Conservation (phyloP, 1,140 invertebrate species). For the Notospermus geniculatus region DNA sequence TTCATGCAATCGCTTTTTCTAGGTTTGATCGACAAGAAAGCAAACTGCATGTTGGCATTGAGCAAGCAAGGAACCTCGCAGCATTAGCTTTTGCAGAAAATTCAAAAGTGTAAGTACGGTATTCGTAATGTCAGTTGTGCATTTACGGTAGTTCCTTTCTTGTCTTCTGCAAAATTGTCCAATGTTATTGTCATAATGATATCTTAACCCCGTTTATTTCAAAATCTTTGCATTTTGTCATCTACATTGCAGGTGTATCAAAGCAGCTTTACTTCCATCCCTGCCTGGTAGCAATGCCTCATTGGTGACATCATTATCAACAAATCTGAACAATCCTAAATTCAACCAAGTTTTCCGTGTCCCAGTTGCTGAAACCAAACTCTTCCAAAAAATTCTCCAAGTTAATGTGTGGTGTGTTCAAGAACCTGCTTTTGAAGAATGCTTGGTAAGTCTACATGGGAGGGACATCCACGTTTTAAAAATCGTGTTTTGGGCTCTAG, state of each 20-base stretch:
- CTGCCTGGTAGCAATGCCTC: slow-evolving; percentile 58
- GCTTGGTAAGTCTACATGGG: slow-evolving; percentile 51
- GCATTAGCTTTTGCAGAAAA: slow-evolving; percentile 74
- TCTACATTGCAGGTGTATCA: slow-evolving; percentile 70
- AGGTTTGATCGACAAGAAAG: slow-evolving; percentile 81
- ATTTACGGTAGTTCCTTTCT: too few relatives aligned
- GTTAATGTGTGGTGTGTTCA: slow-evolving; percentile 74
- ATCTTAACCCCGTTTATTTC: slow-evolving; percentile 10
- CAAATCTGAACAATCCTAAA: slow-evolving; percentile 73
- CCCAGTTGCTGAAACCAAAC: slow-evolving; percentile 69
- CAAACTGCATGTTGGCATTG: slow-evolving; percentile 80
- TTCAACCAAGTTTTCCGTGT: slow-evolving; percentile 79
- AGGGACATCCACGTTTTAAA: too few relatives aligned
- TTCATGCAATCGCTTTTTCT: too few relatives aligned
- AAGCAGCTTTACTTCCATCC: slow-evolving; percentile 72
- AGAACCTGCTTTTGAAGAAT: slow-evolving; percentile 51
- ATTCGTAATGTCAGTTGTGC: too few relatives aligned
- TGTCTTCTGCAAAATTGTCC: slow-evolving; percentile 15
- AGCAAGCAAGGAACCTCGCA: slow-evolving; percentile 82
- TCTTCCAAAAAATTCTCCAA: slow-evolving; percentile 83
- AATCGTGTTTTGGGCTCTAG: too few relatives aligned
- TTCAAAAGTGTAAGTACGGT: slow-evolving; percentile 75
- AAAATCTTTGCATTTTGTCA: too few relatives aligned
- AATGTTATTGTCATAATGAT: not conserved
- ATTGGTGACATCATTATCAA: slow-evolving; percentile 69